Base-by-base conservation (phyloP, 2,888 invertebrate genomes). In the Hofmannophila pseudospretella region DNA sequence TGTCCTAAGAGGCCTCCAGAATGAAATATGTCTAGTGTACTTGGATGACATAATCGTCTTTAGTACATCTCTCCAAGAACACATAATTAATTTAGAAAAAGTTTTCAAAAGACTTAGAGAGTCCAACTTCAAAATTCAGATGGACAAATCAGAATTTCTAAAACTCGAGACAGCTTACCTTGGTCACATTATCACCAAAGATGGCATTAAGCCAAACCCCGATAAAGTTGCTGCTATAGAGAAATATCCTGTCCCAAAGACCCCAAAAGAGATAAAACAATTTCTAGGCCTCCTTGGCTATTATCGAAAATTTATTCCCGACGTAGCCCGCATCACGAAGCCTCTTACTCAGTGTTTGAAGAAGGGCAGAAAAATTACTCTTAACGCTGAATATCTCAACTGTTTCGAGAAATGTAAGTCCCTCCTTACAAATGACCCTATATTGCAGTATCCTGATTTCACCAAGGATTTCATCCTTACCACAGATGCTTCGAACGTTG, bases 371-470 rank as follows among this genome's bases (percentile, higher is more conserved):
- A 45, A 31, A 31, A 31, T 31, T 10, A 20, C 31, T 5, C 5
- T 31, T 1, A 10, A 16, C n/a, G 1, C 16, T 3, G 32, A 54
- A 34, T 58, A 44, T 9, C 31, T 47, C 37, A 30, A 46, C n/a
- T 31, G 44, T 3, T 51, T 52, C 30, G 28, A 48, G n/a, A 59
- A 39, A 36, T 47, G 52, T 16, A 65, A 57, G 38, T 11, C 50
- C 29, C 27, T 57, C 5, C 41, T 62, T 1, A 45, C 48, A 5
- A 47, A 47, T n/a, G n/a, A n/a, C n/a, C n/a, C n/a, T n/a, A n/a
- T n/a, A n/a, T n/a, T n/a, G n/a, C n/a, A n/a, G n/a, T 67, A 58
- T 34, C 63, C 61, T 3, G 57, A 67, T 37, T 68, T 64, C 36
- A 20, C 34, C 0, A 49, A 58, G 39, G 35, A 40, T 0, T 53